Conservation (phyloP, 2,797 vertebrate species). For the Tinamus major region DNA sequence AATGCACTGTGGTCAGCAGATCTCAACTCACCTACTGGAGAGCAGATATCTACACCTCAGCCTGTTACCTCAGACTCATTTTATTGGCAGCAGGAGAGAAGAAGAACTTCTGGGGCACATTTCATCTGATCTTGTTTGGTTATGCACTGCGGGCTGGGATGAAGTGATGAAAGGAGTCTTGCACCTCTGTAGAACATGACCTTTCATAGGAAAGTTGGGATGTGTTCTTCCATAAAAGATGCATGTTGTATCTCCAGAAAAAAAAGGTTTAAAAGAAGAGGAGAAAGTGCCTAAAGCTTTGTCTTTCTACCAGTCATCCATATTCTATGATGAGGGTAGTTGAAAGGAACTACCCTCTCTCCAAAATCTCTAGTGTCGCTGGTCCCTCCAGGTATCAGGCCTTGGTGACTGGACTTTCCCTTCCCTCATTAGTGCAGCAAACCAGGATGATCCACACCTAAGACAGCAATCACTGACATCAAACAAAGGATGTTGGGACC, state of each 20-base stretch:
- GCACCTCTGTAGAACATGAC: background rate
- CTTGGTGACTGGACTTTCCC: background rate
- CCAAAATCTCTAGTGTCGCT: background rate
- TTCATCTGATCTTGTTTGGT: background rate
- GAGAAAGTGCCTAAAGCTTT: background rate
- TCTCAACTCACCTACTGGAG: background rate
- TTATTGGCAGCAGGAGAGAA: background rate
- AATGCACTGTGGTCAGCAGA: background rate
- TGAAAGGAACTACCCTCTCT: background rate
- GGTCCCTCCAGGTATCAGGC: too few species aligned
- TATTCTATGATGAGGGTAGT: background rate
- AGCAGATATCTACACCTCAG: background rate
- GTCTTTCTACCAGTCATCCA: background rate
- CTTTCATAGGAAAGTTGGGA: background rate
- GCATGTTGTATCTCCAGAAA: too few species aligned
- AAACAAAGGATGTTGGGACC: fast-evolving
- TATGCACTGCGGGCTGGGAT: background rate
- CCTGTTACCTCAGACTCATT: background rate
- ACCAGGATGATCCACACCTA: background rate
- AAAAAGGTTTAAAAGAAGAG: background rate
- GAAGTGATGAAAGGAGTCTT: background rate
- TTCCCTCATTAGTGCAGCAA: background rate
- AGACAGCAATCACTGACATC: background rate
- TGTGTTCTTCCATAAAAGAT: background rate
- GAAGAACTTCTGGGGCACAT: background rate